Base-by-base conservation (phyloP, 1,140 invertebrate species). In the Homarus americanus region DNA sequence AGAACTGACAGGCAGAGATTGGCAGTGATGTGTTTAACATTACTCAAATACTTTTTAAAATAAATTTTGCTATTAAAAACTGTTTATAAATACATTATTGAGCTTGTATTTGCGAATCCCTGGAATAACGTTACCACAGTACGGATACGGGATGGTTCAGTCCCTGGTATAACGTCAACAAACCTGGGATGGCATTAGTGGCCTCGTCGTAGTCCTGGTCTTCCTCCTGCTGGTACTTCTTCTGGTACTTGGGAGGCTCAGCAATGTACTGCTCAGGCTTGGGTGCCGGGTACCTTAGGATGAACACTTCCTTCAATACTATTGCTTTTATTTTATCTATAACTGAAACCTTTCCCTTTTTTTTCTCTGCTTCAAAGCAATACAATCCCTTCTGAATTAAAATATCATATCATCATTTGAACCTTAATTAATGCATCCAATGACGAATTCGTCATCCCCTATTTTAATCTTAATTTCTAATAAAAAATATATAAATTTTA, bases 171-270 rank as follows among this genome's bases (percentile, higher is more conserved):
- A 7, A 20, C 15, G 20, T 15, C 28, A 28, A 10, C 44, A 9
- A 63, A 88, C 86, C 86, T 44, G 86, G 86, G 53, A 88, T 88
- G n/a, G 38, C 72, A 63, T 88, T 88, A 40, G 20, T 38, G 15
- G 41, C n/a, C 0, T 88, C 69, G 2, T 86, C 75, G 1, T 88
- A 40, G 4, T 82, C 76, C 7, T 88, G 76, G 12, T 88, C 76
- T 17, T 72, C 78, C 4, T 88, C 86, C 10, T 75, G n/a, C n/a
- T 41, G 24, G 63, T 86, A 76, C 32, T 86, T 80, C 66, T 72
- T 80, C 40, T 69, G 78, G 75, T 88, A 88, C 75, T 32, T 88
- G 58, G 86, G 86, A 9, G 76, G 86, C 58, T 88, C 53, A 1
- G 73, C 28, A 0, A 32, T 49, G 86, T 88, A 88, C 58, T 80